Conservation (phyloP, 2,113 vertebrate genomes). For the Phyllostomus hastatus region DNA sequence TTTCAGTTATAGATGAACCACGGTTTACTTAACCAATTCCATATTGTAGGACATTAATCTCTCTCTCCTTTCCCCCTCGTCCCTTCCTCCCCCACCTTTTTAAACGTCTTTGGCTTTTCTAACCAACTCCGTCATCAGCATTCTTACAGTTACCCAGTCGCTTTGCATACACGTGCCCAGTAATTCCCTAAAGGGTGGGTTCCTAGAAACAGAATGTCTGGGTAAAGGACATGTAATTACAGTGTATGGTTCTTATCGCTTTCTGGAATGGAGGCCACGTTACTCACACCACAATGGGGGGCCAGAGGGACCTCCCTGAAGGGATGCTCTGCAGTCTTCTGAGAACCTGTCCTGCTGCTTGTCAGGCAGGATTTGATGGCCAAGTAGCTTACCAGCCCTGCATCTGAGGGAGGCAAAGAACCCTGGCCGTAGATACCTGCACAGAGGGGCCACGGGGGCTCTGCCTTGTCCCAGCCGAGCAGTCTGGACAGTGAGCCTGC, state of each 20-base stretch:
- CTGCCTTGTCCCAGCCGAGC: background rate
- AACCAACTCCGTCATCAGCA: background rate
- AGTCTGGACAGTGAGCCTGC: background rate
- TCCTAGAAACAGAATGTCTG: background rate
- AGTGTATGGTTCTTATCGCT: background rate
- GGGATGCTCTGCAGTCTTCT: background rate
- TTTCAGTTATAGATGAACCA: conserved; percentile 47
- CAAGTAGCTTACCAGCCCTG: background rate
- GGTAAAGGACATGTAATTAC: background rate
- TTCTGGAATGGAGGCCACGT: background rate
- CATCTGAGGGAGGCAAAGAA: background rate
- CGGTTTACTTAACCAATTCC: conserved; percentile 46
- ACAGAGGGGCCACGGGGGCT: too few relatives aligned
- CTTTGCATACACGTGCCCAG: background rate
- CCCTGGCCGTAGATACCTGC: rapidly evolving
- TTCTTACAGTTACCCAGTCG: background rate
- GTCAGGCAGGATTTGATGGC: background rate
- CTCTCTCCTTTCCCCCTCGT: background rate
- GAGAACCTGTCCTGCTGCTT: background rate
- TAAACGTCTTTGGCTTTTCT: background rate
- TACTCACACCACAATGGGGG: background rate
- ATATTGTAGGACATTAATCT: conserved; percentile 9
- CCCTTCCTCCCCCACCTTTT: background rate
- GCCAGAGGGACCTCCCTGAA: background rate
- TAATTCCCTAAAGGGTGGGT: background rate